Evolutionary conservation across 64 coral and sea anemone genomes (phyloP), one percentile per base, ranked within the genome.

Genomic region (Cladopsammia gracilis): DNA sequence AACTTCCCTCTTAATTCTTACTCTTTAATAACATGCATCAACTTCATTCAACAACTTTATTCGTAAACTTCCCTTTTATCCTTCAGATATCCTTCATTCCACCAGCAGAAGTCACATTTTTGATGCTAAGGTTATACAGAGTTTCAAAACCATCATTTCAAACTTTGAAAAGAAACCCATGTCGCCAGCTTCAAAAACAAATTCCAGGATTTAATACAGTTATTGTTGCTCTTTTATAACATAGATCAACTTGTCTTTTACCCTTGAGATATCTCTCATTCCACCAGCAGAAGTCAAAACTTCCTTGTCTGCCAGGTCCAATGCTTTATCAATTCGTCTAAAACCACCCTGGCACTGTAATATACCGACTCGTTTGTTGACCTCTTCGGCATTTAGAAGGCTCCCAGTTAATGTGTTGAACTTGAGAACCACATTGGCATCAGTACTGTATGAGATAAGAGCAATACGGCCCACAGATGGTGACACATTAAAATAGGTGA

Each of bases 261-360:
- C 85, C 90, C 81, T 92, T 92, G 3, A 58, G 71, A 11, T 56
- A 16, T 23, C 62, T 76, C 90, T 84, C 90, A 92, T 92, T 34
- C 90, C 90, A 23, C 51, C 81, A 45, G 45, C 70, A 54, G 68
- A n/a, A 56, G 44, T 74, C 51, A 92, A 92, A 5, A 92, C 73
- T 11, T 92, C 71, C 42, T 73, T 34, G 16, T 71, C 57, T 48
- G 90, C 82, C 70, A 92, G 54, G 50, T 86, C 71, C 26, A 92
- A 70, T 70, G 70, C 90, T 75, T 48, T 92, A 59, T 92, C 90
- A 52, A 92, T 92, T 53, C 75, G 86, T 25, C 70, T 92, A 56
- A 64, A 70, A 51, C 90, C 90, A 62, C 77, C 74, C 53, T 60
- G 76, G 58, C 82, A 84, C 19, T 71, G 45, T 47, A 91, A 71